A percentile compares a stretch with the other conserved stretches of the same genome.
Evolutionary conservation across 2,888 invertebrate species (phyloP).

Genomic region (Mesopsocus fuscifrons): DNA sequence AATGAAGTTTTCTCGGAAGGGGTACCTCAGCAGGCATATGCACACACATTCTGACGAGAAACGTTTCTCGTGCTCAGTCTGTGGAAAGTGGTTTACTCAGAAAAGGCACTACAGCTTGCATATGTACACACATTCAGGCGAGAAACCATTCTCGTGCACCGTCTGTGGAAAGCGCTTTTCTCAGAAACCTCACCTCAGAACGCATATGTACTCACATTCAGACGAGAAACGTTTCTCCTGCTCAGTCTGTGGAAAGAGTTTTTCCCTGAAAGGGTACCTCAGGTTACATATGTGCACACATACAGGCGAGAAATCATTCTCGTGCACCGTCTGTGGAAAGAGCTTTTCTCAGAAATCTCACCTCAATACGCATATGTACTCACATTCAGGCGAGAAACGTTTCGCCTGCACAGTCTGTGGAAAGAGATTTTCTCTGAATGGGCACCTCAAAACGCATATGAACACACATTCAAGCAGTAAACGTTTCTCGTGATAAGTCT

Average conservation of each 20-base stretch:
- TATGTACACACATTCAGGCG: no score
- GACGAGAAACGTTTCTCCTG: slow-evolving; percentile 8
- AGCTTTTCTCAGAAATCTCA: slow-evolving; percentile 2
- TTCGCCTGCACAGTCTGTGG: slow-evolving; percentile 10
- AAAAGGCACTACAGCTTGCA: slow-evolving; percentile 6
- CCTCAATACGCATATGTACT: slow-evolving; percentile 8
- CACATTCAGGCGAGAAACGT: slow-evolving; percentile 10
- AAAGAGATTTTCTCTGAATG: slow-evolving; percentile 4
- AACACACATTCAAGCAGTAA: not conserved
- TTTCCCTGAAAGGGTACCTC: slow-evolving; percentile 1
- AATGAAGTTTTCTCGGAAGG: slow-evolving; percentile 6
- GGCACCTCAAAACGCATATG: slow-evolving; percentile 7
- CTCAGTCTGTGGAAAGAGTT: slow-evolving; percentile 6
- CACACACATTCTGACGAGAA: slow-evolving; percentile 10
- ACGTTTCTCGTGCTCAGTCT: not conserved
- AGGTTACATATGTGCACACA: slow-evolving; percentile 4
- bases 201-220: slow-evolving; percentile 3
- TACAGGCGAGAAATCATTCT: slow-evolving; percentile 9
- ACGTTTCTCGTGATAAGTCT: not conserved
- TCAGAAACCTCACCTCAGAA: no score
- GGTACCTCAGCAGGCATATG: slow-evolving; percentile 9
- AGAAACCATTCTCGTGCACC: no score
- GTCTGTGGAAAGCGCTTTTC: no score
- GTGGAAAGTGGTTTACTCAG: slow-evolving; percentile 2
- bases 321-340: slow-evolving; percentile 10